phyloP scores from a whole-genome alignment of 2,797 vertebrate genomes.

The Myripristis murdjan region DNA sequence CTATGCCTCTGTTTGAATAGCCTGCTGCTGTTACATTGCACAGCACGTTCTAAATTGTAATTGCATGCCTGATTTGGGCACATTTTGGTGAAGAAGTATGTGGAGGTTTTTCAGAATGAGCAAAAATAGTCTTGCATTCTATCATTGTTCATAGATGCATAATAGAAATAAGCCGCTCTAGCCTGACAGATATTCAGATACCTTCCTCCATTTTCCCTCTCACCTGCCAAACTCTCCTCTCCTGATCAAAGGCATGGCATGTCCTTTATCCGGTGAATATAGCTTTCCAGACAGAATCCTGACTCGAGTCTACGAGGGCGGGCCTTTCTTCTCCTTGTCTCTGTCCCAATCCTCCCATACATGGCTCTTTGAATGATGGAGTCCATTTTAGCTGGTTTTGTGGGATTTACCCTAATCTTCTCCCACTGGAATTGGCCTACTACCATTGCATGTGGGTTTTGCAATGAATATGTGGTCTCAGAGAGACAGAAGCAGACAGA shows the following conservation, averaged over 20 bases:
- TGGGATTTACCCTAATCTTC: slow-evolving; percentile 53
- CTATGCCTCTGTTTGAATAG: slow-evolving; percentile 60
- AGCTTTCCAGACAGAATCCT: slow-evolving; percentile 72
- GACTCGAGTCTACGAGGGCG: slow-evolving; percentile 62
- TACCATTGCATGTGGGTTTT: slow-evolving; percentile 19
- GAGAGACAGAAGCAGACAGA: slow-evolving; percentile 20
- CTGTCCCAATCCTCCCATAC: slow-evolving; percentile 48
- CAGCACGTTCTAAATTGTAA: slow-evolving; percentile 71
- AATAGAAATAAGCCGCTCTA: slow-evolving; percentile 57
- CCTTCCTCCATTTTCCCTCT: slow-evolving; percentile 68
- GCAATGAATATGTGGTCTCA: slow-evolving; percentile 24
- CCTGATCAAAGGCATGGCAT: slow-evolving; percentile 76
- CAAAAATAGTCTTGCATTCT: slow-evolving; percentile 60
- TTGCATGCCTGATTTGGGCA: slow-evolving; percentile 76
- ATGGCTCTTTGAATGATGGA: slow-evolving; percentile 42
- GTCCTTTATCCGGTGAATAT: slow-evolving; percentile 74
- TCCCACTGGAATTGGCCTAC: slow-evolving; percentile 30
- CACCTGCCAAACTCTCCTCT: slow-evolving; percentile 71
- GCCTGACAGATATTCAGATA: slow-evolving; percentile 75
- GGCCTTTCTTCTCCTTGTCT: slow-evolving; percentile 68
- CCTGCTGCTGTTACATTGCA: slow-evolving; percentile 61
- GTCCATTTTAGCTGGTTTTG: slow-evolving; percentile 43
- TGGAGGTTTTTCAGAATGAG: slow-evolving; percentile 32
- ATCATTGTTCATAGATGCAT: slow-evolving; percentile 38
- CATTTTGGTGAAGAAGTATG: slow-evolving; percentile 45